Percentiles rank a stretch among this genome's conserved stretches.
Evolutionary conservation across 2,888 invertebrate species (phyloP).

Genomic region (Biston stratarius): DNA sequence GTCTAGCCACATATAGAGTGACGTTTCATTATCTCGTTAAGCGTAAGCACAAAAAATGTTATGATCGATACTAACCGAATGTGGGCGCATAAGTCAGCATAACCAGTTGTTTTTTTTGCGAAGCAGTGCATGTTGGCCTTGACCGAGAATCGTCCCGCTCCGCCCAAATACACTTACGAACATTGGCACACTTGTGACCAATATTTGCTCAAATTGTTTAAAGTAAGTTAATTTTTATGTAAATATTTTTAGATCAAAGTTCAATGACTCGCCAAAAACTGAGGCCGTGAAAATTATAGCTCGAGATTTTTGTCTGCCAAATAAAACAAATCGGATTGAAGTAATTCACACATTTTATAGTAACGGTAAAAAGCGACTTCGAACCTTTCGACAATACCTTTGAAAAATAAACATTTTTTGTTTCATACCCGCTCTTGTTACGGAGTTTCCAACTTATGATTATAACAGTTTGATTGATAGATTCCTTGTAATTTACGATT

Average conservation of each 20-base stretch:
- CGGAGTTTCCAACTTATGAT: constrained; percentile 1
- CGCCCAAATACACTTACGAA: constrained; percentile 60
- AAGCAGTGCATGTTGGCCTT: constrained; percentile 79
- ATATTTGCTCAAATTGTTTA: constrained; percentile 37
- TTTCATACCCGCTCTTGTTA: too few relatives aligned
- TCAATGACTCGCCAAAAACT: constrained; percentile 15
- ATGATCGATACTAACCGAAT: constrained; percentile 64
- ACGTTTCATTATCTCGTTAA: constrained; percentile 21
- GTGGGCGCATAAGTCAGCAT: constrained; percentile 62
- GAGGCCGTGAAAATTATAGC: constrained; percentile 1
- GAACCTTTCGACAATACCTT: too few relatives aligned
- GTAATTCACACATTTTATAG: not conserved
- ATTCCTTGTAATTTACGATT: not conserved
- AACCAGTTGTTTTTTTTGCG: constrained; percentile 80
- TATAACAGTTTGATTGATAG: constrained; percentile 16
- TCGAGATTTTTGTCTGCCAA: not conserved
- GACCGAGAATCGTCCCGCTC: constrained; percentile 67
- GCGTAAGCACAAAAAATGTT: constrained; percentile 50
- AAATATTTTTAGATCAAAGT: constrained; percentile 17
- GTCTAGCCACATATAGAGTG: constrained; percentile 10
- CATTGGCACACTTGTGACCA: constrained; percentile 55
- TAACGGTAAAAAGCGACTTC: not conserved
- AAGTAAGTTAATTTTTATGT: not conserved
- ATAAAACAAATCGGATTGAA: constrained; percentile 1
- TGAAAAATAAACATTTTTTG: too few relatives aligned